phyloP scores from a whole-genome alignment of 2,113 vertebrate genomes.

The Neolamprologus devosi region DNA sequence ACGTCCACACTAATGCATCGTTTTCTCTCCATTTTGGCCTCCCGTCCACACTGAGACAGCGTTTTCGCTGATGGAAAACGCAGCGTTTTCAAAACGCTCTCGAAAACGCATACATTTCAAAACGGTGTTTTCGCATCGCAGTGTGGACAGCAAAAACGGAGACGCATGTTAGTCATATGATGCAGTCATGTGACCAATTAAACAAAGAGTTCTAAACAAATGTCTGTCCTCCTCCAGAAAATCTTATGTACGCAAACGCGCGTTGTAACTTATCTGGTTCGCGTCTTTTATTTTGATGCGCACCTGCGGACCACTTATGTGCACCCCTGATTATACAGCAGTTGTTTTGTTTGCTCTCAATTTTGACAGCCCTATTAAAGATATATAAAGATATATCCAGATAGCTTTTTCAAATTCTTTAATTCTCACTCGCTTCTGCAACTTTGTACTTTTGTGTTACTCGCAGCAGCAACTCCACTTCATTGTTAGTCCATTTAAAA shows the following conservation, averaged over 20 bases:
- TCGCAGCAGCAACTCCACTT: accelerated
- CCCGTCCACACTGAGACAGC: accelerated
- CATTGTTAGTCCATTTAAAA: background rate
- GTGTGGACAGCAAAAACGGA: background rate
- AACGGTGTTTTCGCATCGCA: accelerated
- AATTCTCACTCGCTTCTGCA: background rate
- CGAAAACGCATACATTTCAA: background rate
- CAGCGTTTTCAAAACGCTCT: background rate
- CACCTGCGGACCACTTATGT: background rate
- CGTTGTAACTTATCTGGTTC: background rate
- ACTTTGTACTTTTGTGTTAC: background rate
- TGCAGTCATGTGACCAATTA: background rate
- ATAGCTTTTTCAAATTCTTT: background rate
- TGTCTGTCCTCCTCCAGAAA: background rate
- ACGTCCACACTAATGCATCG: background rate
- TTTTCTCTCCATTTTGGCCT: background rate
- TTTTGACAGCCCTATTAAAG: background rate
- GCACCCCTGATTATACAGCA: background rate
- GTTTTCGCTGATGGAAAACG: background rate
- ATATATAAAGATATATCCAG: background rate
- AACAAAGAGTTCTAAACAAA: background rate
- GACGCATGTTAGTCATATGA: background rate
- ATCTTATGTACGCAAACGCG: accelerated
- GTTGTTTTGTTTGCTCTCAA: background rate
- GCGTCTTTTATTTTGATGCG: background rate